Evolutionary conservation across 2,113 vertebrate species (phyloP).

Genomic region (Alligator mississippiensis): DNA sequence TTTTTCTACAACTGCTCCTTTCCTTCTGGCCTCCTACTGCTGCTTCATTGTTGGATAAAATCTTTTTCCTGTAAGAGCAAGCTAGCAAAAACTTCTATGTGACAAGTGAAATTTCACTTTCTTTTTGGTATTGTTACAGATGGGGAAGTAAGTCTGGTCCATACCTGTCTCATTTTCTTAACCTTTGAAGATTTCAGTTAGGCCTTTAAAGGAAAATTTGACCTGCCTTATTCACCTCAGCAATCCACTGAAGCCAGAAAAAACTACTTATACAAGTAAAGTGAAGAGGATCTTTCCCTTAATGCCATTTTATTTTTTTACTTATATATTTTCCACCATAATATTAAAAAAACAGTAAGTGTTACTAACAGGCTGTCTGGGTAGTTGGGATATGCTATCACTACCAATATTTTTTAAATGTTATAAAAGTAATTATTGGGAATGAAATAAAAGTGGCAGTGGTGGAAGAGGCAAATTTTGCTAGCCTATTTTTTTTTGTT

Average conservation of each 20-base stretch:
- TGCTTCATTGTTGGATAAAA: constrained; percentile 25
- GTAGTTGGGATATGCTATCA: background rate
- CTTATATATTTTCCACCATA: background rate
- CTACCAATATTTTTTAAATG: background rate
- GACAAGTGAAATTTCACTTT: constrained; percentile 15
- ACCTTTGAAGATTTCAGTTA: background rate
- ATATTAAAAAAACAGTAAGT: background rate
- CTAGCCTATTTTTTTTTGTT: background rate
- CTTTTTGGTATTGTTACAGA: background rate
- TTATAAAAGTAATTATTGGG: background rate
- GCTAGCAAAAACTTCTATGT: constrained; percentile 24
- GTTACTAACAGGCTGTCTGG: background rate
- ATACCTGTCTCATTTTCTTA: background rate
- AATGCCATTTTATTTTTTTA: background rate
- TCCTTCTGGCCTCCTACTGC: constrained; percentile 15
- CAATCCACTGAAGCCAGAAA: background rate
- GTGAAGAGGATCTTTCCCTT: background rate
- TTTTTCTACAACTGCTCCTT: constrained; percentile 28
- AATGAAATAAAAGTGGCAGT: background rate
- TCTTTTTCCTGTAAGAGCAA: constrained; percentile 22
- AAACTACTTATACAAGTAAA: background rate
- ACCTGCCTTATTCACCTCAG: background rate
- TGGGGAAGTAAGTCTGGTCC: background rate
- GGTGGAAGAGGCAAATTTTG: background rate
- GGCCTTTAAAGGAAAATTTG: background rate